phyloP scores from a whole-genome alignment of 2,888 invertebrate species.

The Resseliella maxima region DNA sequence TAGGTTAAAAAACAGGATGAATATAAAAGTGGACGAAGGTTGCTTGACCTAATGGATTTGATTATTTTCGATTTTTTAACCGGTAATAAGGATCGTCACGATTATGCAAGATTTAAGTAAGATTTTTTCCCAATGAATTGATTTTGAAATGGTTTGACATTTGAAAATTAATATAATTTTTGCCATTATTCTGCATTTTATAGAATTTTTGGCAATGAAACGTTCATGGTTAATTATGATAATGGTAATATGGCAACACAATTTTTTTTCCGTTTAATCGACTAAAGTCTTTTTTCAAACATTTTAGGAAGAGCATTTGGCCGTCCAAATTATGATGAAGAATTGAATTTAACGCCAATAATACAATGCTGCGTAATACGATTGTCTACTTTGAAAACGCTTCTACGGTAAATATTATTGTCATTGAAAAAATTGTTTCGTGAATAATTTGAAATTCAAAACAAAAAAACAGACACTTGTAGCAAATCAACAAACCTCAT shows the following conservation, averaged over 20 bases:
- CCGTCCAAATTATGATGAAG: constrained; percentile 89
- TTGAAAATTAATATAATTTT: background rate
- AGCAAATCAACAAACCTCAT: no score
- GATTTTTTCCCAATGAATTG: background rate
- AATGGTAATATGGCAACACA: constrained; percentile 71
- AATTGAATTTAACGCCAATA: constrained; percentile 93
- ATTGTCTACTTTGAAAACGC: constrained; percentile 82
- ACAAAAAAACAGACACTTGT: no score
- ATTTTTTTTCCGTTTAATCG: no score
- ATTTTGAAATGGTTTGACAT: constrained; percentile 58
- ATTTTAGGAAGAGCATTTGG: constrained; percentile 88
- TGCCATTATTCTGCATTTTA: background rate
- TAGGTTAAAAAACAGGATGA: constrained; percentile 79
- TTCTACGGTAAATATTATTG: constrained; percentile 72
- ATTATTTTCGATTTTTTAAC: constrained; percentile 62
- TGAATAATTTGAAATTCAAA: no score
- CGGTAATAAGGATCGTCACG: constrained; percentile 99
- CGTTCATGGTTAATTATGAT: constrained; percentile 94
- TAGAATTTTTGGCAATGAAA: constrained; percentile 87
- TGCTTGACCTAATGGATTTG: constrained; percentile 91
- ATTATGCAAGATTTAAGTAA: constrained; percentile 95
- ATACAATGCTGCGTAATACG: constrained; percentile 95
- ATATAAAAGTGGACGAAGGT: constrained; percentile 85
- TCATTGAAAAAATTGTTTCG: background rate
- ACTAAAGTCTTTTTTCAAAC: background rate